phyloP scores from a whole-genome alignment of 2,113 vertebrate species.

The Mustelus asterias region DNA sequence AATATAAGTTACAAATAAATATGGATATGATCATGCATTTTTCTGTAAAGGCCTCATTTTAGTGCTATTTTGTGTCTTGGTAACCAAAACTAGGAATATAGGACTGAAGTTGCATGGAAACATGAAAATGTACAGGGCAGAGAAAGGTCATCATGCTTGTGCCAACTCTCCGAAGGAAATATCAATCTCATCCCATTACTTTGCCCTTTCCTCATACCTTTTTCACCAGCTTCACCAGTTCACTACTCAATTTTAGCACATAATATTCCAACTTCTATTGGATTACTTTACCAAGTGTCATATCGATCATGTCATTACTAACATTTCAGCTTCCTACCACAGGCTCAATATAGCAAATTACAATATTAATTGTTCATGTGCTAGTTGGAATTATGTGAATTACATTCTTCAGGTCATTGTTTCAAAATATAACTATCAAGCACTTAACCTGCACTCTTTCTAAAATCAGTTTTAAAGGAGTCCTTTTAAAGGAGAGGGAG shows the following conservation, averaged over 20 bases:
- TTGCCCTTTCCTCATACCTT: background rate
- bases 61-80: background rate
- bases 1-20: background rate
- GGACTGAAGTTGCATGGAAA: background rate
- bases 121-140: background rate
- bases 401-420: background rate
- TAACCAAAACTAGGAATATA: background rate
- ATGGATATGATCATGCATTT: background rate
- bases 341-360: background rate
- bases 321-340: background rate
- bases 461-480: background rate
- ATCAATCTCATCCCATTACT: background rate
- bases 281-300: background rate
- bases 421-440: constrained; percentile 3
- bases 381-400: background rate
- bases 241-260: too few species aligned
- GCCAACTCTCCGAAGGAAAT: background rate
- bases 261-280: too few species aligned
- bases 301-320: background rate
- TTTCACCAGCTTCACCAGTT: background rate
- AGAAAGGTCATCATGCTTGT: background rate
- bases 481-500: too few species aligned
- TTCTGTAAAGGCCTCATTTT: background rate
- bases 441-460: background rate
- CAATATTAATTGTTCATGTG: background rate